Base-by-base conservation (phyloP, 2,113 vertebrate genomes). In the Setophaga coronata region DNA sequence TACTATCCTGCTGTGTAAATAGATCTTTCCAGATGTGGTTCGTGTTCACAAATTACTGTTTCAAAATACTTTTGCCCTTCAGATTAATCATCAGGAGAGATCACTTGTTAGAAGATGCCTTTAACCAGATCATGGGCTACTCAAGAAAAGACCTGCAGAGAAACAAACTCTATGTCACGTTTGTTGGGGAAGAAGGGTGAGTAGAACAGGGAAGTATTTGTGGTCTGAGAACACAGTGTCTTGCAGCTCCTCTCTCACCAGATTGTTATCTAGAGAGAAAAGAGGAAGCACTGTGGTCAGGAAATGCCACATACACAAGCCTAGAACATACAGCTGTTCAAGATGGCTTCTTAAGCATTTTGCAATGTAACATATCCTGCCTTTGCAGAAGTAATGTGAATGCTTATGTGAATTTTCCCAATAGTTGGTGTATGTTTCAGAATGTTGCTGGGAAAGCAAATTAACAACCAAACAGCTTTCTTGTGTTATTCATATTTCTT, bases 101-200 rank as follows among this genome's bases (percentile, higher is more conserved):
- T 94, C 99, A 99, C 96, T 98, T 99, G 91, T 97, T 99, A 78
- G 99, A 99, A 97, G 99, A 99, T 82, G 99, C 99, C 96, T 99
- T 99, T 78, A 99, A 99, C 96, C 99, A 99, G 98, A 99, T 99
- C 92, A 99, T 99, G 99, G 99, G 99, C 83, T 99, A 99, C 95
- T 99, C 99, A 69, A 99, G 99, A 76, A 99, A 99, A 97, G 99
- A 99, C 93, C 98, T 99, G 61, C 99, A 99, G 97, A 99, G 99
- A 95, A 99, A 99, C 95, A 99, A 99, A 95, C 98, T 99, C 31
- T 99, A 99, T 45, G 99, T 99, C 96, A 99, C 99, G 5, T 99
- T 99, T 43, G 99, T 99, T 13, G 99, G 99, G 65, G 99, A 99
- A 97, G 99, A 99, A 96, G 99, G 99, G 99, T 99, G 96, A 99